Evolutionary conservation across 2,113 vertebrate species (phyloP).

Genomic region (Heloderma charlesbogerti): DNA sequence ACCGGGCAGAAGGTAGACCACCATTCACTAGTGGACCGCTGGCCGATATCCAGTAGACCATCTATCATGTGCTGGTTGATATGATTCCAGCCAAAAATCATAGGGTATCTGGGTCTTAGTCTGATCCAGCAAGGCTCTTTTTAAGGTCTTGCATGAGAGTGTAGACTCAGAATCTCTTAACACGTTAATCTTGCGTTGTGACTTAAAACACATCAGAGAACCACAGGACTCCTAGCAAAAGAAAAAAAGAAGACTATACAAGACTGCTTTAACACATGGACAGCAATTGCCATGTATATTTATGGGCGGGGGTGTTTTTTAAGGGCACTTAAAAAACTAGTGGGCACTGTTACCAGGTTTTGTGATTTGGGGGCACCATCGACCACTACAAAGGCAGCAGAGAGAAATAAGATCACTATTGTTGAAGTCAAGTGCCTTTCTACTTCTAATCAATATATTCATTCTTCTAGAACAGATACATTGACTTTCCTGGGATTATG

Average conservation of each 20-base stretch:
- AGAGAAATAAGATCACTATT: not conserved
- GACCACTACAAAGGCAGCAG: not conserved
- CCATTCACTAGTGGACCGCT: no score
- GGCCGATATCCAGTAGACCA: no score
- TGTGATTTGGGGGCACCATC: not conserved
- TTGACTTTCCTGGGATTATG: not conserved
- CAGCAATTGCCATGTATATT: not conserved
- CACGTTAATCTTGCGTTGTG: not conserved
- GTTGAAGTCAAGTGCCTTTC: not conserved
- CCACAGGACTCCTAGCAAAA: not conserved
- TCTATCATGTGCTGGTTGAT: not conserved
- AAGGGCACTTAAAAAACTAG: not conserved
- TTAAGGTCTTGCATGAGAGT: not conserved
- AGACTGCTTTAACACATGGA: not conserved
- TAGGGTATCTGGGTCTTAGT: not conserved
- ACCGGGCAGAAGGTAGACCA: not conserved
- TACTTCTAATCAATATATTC: not conserved
- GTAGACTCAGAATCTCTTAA: not conserved
- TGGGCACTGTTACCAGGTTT: not conserved
- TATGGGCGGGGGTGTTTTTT: not conserved
- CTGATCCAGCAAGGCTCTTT: no score
- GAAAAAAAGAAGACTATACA: no score
- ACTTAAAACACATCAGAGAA: not conserved
- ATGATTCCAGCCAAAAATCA: no score
- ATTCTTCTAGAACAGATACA: not conserved